Evolutionary conservation across 2,888 invertebrate species (phyloP), one percentile per base, ranked within the genome.

Genomic region (Liodrosophila aerea): DNA sequence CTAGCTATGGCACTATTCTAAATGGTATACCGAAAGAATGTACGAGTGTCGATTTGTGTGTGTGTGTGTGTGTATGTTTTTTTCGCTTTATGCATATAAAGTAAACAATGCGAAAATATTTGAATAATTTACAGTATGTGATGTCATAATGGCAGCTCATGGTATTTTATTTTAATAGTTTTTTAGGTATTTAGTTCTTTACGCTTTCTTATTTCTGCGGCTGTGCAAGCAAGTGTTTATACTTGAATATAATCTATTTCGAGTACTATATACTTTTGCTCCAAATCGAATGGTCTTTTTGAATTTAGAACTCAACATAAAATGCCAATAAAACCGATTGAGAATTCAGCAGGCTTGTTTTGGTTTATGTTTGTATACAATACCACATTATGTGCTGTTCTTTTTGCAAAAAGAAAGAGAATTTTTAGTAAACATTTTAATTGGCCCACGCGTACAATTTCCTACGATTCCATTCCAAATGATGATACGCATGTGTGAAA

Each of bases 41-140:
- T 22, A 30, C 30, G 16, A 36, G 29, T 22, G 7, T 44, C n/a
- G 8, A 18, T 11, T 3, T 34, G 18, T 51, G 22, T 53, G 15
- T 11, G 2, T 34, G 11, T 34, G 7, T 37, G 7, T 39, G 18
- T 56, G 27, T 51, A 22, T 36, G 18, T 56, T 56, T 31, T 29
- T 30, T 47, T 33, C 52, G 57, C 58, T 46, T 47, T 61, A 56
- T 61, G 58, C 58, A 66, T 64, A 57, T 56, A 56, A 60, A 67
- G 46, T 62, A 66, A 84, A 66, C 82, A 66, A 75, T 59, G 34
- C 58, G 58, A 36, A 73, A 68, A 68, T 77, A 73, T 82, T 76
- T 65, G 64, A 83, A 83, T 83, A 76, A 82, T 82, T 85, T 72
- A 80, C 62, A 66, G 68, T 49, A 68, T 82, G 81, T 85, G 81